Evolutionary conservation across 2,797 vertebrate genomes (phyloP).

Genomic region (Dicrostonyx torquatus): DNA sequence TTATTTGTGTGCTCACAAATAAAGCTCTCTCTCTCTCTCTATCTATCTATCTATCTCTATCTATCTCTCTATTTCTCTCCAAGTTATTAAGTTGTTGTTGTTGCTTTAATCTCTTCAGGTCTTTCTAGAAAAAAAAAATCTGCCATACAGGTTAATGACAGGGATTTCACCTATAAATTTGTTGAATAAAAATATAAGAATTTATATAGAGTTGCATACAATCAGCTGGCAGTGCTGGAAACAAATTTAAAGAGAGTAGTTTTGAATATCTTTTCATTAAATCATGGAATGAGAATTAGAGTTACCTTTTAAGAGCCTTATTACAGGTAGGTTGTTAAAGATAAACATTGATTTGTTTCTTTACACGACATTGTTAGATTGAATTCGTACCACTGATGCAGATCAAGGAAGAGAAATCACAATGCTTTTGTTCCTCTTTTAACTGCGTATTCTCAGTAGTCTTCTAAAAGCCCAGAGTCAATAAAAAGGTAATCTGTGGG

Average conservation of each 20-base stretch:
- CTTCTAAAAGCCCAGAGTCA: not conserved
- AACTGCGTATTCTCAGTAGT: not conserved
- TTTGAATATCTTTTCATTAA: slow-evolving; percentile 12
- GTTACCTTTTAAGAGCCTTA: not conserved
- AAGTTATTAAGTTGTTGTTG: not conserved
- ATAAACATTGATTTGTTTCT: slow-evolving; percentile 27
- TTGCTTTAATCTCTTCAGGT: not conserved
- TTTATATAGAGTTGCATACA: not conserved
- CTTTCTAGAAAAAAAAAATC: not conserved
- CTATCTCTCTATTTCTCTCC: no score
- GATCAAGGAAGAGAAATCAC: not conserved
- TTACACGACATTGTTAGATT: not conserved
- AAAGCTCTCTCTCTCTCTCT: not conserved
- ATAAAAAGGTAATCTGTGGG: not conserved
- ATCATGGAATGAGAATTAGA: not conserved
- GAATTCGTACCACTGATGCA: not conserved
- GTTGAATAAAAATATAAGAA: not conserved
- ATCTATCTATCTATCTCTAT: no score
- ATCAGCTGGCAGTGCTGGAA: not conserved
- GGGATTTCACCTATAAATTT: not conserved
- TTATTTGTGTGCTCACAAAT: not conserved
- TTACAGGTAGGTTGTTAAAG: not conserved
- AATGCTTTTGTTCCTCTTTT: not conserved
- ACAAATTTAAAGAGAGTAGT: not conserved
- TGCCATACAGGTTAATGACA: not conserved